Base-by-base conservation (phyloP, 2,797 vertebrate genomes). In the Pseudopleuronectes americanus region DNA sequence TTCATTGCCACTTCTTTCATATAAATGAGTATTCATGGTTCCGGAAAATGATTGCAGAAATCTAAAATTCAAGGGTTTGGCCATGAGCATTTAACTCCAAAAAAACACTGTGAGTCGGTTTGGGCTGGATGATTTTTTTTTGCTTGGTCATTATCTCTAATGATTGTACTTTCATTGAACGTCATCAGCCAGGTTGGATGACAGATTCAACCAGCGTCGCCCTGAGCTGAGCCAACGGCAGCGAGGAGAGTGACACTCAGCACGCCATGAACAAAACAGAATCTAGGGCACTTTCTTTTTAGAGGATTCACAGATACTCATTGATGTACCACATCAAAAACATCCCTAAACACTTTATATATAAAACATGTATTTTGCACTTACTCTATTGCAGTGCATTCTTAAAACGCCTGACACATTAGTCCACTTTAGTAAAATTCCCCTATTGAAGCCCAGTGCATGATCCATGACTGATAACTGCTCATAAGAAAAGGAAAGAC, bases 251-350 rank as follows among this genome's bases (percentile, higher is more conserved):
- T 53, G 68, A 71, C 77, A 79, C 63, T 61, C 59, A 76, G 41
- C 43, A 60, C 41, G 52, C 47, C 71, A 80, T 71, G 43, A 59
- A 87, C 77, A 88, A 84, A 87, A 82, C 55, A 72, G 59, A 80
- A 90, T 80, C 74, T 84, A 60, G 78, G 68, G 26, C 75, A 83
- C 54, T 81, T 72, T 64, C 70, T 73, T 64, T 31, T 81, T 43
- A 69, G 23, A 73, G 48, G 55, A 71, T 57, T 55, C 68, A 28
- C 22, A 48, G 24, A 85, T 26, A 70, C 26, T 57, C 73, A 31
- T 54, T 53, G 61, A 84, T 69, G 60, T 71, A 66, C 84, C 53
- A 72, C 48, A 68, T 80, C 22, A 84, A 56, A 70, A 58, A 23
- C 1, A 9, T 79, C 65, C 69, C 60, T 75, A 62, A 83, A 33